These are phyloP conservation scores for Lysandra bellargus DNA, from an alignment of 2,888 invertebrate species.

Conservation along the genomic window DNA sequence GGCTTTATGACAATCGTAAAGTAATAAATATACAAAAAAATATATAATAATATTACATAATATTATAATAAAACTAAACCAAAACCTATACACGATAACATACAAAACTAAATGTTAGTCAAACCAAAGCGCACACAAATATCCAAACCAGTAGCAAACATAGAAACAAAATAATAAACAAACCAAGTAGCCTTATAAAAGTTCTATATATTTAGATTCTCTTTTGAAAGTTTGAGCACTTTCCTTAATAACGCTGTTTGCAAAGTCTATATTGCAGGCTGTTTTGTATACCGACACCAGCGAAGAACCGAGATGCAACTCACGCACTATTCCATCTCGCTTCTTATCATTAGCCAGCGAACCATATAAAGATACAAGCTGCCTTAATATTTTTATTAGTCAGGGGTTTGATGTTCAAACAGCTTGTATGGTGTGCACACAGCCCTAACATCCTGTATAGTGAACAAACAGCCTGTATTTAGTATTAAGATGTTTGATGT, in stretches of 20 bases:
- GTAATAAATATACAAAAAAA: background rate
- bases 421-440: no score
- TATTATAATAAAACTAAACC: background rate
- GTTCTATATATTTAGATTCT: background rate
- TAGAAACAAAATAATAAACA: background rate
- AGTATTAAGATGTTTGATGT: no score
- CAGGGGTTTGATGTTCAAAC: no score
- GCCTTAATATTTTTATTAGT: no score
- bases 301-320: background rate
- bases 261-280: background rate
- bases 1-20: background rate
- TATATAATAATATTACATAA: no score
- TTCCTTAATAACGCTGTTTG: background rate
- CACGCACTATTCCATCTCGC: background rate
- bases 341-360: background rate
- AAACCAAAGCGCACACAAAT: constrained; percentile 22
- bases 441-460: no score
- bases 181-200: background rate
- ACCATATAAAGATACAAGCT: no score
- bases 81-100: background rate
- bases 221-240: no score
- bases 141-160: constrained; percentile 7
- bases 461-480: no score
- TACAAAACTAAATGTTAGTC: constrained; percentile 21
- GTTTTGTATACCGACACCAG: background rate